Percentiles rank a stretch among this genome's conserved stretches.
Evolutionary conservation across 2,888 invertebrate species (phyloP).

Genomic region (Caenorhabditis uteleia): DNA sequence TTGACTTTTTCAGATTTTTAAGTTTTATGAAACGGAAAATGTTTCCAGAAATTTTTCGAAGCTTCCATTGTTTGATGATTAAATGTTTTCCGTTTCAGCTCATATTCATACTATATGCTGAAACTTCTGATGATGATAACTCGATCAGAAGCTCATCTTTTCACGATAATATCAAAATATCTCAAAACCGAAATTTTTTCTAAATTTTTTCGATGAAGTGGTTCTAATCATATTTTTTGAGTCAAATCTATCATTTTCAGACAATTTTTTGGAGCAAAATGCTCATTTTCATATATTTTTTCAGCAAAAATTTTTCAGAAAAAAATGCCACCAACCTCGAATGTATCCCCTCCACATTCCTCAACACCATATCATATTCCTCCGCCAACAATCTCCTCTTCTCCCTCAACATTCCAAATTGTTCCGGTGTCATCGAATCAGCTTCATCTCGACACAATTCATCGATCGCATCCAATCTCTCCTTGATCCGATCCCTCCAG

Average conservation of each 20-base stretch:
- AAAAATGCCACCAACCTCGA: constrained; percentile 19
- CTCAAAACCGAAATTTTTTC: too few species aligned
- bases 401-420: constrained; percentile 79
- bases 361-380: constrained; percentile 57
- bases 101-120: too few species aligned
- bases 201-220: too few species aligned
- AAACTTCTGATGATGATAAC: too few species aligned
- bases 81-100: too few species aligned
- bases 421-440: constrained; percentile 89
- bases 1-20: too few species aligned
- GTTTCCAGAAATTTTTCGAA: too few species aligned
- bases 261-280: background rate
- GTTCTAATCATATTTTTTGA: too few species aligned
- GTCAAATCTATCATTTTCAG: background rate
- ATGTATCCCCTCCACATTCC: constrained; percentile 51
- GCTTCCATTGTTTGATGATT: too few species aligned
- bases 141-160: too few species aligned
- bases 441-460: constrained; percentile 75
- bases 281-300: background rate
- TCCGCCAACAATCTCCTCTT: constrained; percentile 50
- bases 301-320: background rate
- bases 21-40: too few species aligned
- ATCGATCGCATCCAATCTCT: constrained; percentile 50
- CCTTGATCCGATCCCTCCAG: constrained; percentile 47
- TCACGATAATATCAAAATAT: too few species aligned